Conservation (phyloP, 2,113 vertebrate species). For the Ariopsis seemanni region DNA sequence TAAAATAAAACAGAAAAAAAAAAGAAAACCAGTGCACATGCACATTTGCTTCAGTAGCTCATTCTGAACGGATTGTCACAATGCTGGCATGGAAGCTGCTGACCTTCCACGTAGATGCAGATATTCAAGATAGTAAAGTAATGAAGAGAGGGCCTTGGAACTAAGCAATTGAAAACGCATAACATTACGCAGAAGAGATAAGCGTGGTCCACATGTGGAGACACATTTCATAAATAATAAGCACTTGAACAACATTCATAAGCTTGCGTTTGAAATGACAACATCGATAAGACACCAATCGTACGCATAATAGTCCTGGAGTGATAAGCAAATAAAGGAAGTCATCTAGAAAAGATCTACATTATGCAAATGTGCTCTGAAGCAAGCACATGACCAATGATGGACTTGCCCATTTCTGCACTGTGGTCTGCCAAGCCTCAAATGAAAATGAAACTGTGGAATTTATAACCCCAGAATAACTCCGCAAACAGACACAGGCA, state of each 20-base stretch:
- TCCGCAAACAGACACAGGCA: constrained; percentile 36
- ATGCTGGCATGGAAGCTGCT: background rate
- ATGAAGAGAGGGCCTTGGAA: background rate
- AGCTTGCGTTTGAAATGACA: background rate
- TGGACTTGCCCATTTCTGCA: constrained; percentile 28
- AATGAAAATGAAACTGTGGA: constrained; percentile 33
- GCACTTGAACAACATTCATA: background rate
- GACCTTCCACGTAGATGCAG: background rate
- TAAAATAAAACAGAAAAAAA: background rate
- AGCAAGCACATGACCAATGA: constrained; percentile 26
- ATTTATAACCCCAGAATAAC: constrained; percentile 43
- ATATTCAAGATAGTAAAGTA: background rate
- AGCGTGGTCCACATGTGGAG: background rate
- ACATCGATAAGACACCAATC: background rate
- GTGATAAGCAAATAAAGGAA: constrained; percentile 4
- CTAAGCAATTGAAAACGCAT: background rate
- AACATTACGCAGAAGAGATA: background rate
- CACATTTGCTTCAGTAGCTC: background rate
- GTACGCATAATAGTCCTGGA: background rate
- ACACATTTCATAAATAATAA: background rate
- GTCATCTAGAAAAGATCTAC: constrained; percentile 12
- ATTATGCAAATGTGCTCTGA: constrained; percentile 15
- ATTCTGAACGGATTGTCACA: background rate
- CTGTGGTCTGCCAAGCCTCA: constrained; percentile 32
- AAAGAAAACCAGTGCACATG: background rate